A percentile compares a stretch with the other conserved stretches of the same genome.
Conservation (phyloP, 2,113 vertebrate species). For the Arvicanthis niloticus region DNA sequence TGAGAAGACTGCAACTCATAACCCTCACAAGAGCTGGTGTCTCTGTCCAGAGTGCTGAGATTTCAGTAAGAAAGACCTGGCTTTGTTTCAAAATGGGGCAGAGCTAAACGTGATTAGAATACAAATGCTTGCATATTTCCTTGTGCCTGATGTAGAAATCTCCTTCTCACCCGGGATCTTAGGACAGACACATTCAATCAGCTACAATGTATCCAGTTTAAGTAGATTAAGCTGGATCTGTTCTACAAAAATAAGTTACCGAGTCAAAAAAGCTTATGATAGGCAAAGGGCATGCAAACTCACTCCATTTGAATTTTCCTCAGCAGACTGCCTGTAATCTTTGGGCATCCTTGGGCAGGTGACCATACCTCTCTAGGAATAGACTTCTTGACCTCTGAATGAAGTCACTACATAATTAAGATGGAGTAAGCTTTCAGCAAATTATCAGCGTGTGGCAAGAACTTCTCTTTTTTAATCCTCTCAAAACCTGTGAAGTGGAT, state of each 20-base stretch:
- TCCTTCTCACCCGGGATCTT: neutral
- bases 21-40: neutral
- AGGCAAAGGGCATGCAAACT: neutral
- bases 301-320: neutral
- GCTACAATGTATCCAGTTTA: neutral
- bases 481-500: conserved; percentile 43
- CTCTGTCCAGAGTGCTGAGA: conserved; percentile 61
- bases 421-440: conserved; percentile 24
- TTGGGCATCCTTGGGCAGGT: neutral
- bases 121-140: conserved; percentile 41
- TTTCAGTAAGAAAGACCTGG: neutral
- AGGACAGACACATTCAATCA: neutral
- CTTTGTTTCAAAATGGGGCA: neutral
- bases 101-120: neutral
- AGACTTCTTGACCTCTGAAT: neutral
- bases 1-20: neutral
- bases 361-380: neutral
- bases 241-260: neutral
- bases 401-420: conserved; percentile 12
- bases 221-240: neutral
- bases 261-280: neutral
- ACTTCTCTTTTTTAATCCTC: conserved; percentile 47
- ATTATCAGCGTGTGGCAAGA: neutral
- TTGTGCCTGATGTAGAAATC: conserved; percentile 15
- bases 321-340: neutral